phyloP scores from a whole-genome alignment of 2,113 vertebrate genomes.

The Coryphaenoides rupestris region DNA sequence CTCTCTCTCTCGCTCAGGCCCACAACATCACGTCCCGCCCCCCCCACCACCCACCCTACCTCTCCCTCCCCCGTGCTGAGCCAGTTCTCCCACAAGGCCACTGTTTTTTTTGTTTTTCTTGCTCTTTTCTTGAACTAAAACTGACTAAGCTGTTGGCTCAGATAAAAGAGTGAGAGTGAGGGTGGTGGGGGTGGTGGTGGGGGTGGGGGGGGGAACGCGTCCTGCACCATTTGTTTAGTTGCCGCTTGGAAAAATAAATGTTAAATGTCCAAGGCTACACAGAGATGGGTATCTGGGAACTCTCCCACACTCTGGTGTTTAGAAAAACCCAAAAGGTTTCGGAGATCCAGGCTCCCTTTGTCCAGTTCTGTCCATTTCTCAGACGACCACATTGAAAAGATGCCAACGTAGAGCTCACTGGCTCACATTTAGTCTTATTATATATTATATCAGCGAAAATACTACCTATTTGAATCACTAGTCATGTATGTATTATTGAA shows the following conservation, averaged over 20 bases:
- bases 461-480: neutral
- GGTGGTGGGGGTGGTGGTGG: too few species aligned
- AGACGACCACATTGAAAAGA: neutral
- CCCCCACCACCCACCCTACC: too few species aligned
- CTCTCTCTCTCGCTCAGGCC: constrained; percentile 37
- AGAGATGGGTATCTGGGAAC: constrained; percentile 69
- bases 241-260: constrained; percentile 70
- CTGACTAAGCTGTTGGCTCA: constrained; percentile 55
- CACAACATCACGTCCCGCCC: constrained; percentile 51
- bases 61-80: constrained; percentile 49
- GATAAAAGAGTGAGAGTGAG: constrained; percentile 65
- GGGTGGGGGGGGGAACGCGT: constrained; percentile 53
- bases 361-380: constrained; percentile 22
- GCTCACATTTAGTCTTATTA: too few species aligned
- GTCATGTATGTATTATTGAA: neutral
- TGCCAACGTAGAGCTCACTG: too few species aligned
- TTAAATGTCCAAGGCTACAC: constrained; percentile 47
- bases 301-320: constrained; percentile 67
- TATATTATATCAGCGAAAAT: neutral
- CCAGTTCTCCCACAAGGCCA: constrained; percentile 59
- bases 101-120: constrained; percentile 24
- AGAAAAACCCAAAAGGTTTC: constrained; percentile 31
- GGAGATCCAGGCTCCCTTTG: constrained; percentile 26
- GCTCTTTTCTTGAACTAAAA: constrained; percentile 52
- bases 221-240: constrained; percentile 63